Conservation (phyloP, 2,113 vertebrate species). For the Zosterops lateralis region DNA sequence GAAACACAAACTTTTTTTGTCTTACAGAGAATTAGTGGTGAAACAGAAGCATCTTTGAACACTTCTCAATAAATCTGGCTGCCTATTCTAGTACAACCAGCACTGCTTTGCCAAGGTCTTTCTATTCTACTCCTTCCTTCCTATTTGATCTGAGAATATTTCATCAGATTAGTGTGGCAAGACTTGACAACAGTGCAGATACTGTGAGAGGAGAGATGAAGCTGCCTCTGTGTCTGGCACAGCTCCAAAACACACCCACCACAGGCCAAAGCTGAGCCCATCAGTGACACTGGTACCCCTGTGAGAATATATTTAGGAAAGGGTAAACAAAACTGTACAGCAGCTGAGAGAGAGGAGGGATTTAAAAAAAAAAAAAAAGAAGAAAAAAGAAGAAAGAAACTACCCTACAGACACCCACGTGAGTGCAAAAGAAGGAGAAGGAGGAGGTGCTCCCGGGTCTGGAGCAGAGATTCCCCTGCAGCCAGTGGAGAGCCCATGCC, state of each 20-base stretch:
- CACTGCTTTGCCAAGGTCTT: background rate
- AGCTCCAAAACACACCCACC: background rate
- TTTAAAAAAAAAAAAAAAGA: background rate
- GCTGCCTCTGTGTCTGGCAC: background rate
- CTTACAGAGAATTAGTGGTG: background rate
- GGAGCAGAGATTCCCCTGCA: background rate
- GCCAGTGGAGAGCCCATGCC: background rate
- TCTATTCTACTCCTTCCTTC: background rate
- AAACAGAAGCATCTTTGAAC: background rate
- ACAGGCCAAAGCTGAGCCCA: background rate
- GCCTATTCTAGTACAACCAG: background rate
- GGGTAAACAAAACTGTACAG: background rate
- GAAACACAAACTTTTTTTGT: background rate
- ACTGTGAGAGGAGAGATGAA: background rate
- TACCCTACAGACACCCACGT: rapidly evolving
- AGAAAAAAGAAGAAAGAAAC: background rate
- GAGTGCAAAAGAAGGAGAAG: background rate
- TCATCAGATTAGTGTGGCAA: background rate
- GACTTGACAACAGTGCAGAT: background rate
- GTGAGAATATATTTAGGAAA: background rate
- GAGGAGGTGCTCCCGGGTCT: background rate
- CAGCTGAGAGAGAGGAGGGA: background rate
- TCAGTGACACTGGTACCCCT: background rate
- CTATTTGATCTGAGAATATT: background rate
- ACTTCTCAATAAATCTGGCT: background rate